Evolutionary conservation across 2,888 invertebrate species (phyloP).

Genomic region (Polydesmus complanatus): DNA sequence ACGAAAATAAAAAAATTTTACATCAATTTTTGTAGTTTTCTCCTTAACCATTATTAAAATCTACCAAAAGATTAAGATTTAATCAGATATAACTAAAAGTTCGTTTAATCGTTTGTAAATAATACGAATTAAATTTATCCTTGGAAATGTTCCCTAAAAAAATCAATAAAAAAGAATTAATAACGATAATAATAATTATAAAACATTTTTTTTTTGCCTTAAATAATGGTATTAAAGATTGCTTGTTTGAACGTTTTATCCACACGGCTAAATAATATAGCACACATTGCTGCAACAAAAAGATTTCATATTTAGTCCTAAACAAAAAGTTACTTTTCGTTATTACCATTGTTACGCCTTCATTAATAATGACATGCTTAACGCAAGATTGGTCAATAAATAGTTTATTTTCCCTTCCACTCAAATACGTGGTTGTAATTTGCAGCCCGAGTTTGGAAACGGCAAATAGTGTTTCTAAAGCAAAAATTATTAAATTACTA

Average conservation of each 20-base stretch:
- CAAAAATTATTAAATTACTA: neutral
- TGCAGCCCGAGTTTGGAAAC: conserved; percentile 3
- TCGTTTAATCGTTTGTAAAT: neutral
- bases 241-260: neutral
- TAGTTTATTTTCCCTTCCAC: conserved; percentile 2
- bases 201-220: neutral
- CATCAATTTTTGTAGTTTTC: too few relatives aligned
- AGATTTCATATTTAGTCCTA: neutral
- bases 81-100: neutral
- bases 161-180: neutral
- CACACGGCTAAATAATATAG: neutral
- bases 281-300: neutral
- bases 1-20: too few relatives aligned
- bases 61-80: neutral
- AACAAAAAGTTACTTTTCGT: neutral
- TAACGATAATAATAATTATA: neutral
- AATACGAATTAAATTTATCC: neutral
- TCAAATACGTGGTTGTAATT: conserved; percentile 3
- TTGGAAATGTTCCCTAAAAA: neutral
- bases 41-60: neutral
- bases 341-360: conserved; percentile 3
- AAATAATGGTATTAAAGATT: neutral
- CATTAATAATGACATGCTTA: conserved; percentile 1
- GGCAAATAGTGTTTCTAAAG: conserved; percentile 2
- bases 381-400: neutral